Base-by-base conservation (phyloP, 2,113 vertebrate genomes). In the Cettia cetti region DNA sequence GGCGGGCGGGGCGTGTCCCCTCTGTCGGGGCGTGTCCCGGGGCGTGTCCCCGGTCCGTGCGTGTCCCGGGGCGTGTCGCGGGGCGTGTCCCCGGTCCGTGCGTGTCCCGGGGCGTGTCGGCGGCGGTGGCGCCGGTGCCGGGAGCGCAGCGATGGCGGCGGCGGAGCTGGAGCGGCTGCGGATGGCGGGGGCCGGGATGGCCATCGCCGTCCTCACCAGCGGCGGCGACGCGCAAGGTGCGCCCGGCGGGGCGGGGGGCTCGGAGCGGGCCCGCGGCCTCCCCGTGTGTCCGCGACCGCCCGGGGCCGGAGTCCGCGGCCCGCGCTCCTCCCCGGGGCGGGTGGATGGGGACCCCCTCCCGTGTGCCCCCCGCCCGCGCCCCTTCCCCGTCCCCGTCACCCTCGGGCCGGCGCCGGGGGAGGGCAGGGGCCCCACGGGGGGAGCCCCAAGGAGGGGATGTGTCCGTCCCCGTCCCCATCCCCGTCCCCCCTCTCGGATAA, bases 401-500 rank as follows among this genome's bases (percentile, higher is more conserved):
- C 50, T 42, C 24, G 23, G 39, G 65, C 15, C 37, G 24, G 7
- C 17, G 9, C 47, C 40, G 52, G 26, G 71, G 52, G 52, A 76
- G 70, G 52, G 44, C 47, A n/a, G 39, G 39, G 56, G 45, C 19
- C 50, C 49, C 61, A 2, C 21, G 28, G n/a, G 6, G 33, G 28
- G 4, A 23, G 8, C 42, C n/a, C 60, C n/a, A 3, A 11, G 30
- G 65, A 30, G 33, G 15, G 13, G 4, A 4, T 6, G 23, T 52
- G 33, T 5, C 37, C 13, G 20, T 65, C 50, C 49, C 33, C 27
- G 1, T 31, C 6, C 44, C 45, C 40, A 15, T 42, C 40, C 11
- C 40, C 6, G 17, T 24, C 8, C 10, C 22, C 3, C 22, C 3
- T 3, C 13, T 3, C 13, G 21, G 5, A 10, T 23, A 8, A 45